A percentile compares a stretch with the other conserved stretches of the same genome.
phyloP scores from a whole-genome alignment of 2,888 invertebrate species.

The Heteropelma amictum region DNA sequence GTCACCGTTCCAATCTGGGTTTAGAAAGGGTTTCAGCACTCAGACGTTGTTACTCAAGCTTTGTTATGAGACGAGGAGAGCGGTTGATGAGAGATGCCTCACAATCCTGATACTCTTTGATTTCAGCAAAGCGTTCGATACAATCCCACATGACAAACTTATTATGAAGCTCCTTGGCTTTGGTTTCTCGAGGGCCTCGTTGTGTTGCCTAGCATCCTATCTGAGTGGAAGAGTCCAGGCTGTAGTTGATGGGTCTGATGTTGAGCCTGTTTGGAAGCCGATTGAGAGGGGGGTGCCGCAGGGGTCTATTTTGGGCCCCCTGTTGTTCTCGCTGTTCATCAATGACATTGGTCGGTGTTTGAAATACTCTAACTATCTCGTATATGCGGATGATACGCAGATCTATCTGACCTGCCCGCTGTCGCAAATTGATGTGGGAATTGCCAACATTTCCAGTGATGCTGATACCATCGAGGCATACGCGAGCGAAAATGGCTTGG shows the following conservation, averaged over 20 bases:
- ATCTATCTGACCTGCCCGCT: neutral
- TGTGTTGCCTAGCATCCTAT: too few relatives aligned
- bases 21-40: too few relatives aligned
- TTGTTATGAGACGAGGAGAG: too few relatives aligned
- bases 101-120: conserved; percentile 41
- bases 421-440: neutral
- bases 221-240: too few relatives aligned
- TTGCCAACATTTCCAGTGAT: neutral
- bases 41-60: too few relatives aligned
- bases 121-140: conserved; percentile 35
- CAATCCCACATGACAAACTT: neutral
- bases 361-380: neutral
- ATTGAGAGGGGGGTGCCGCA: neutral
- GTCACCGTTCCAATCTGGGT: too few relatives aligned
- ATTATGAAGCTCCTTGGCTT: too few relatives aligned
- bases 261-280: neutral
- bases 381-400: conserved; percentile 5
- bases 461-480: neutral
- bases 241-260: neutral
- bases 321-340: neutral
- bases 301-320: neutral
- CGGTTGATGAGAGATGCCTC: too few relatives aligned
- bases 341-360: neutral
- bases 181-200: too few relatives aligned
- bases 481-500: neutral